Base-by-base conservation (phyloP, 2,888 invertebrate species). In the Cotesia congregata region DNA sequence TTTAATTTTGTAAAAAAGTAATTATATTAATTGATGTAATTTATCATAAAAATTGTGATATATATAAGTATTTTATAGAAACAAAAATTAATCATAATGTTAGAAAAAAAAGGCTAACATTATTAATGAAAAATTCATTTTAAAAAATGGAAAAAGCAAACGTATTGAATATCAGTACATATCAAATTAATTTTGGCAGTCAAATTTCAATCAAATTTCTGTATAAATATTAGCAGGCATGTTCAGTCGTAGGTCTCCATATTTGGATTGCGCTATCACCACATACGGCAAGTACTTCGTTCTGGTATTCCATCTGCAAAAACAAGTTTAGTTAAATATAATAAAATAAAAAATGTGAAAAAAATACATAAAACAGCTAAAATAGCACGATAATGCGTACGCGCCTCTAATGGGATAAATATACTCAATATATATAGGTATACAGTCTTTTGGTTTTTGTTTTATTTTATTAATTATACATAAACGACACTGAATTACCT, bases 251-350 rank as follows among this genome's bases (percentile, higher is more conserved):
- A 20, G 88, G 85, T 80, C 85, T 85, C 88, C 88, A 88, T 72
- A 88, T 82, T 81, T 86, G 83, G 65, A 88, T 83, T 68, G 83
- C 81, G 40, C 86, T 85, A 15, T 83, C 80, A 20, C 87, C 86
- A n/a, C 87, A 86, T 68, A 87, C 80, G 17, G 88, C 88, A 9
- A 88, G 84, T 74, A 88, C 84, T 12, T 84, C 85, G 67, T 88
- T 85, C 72, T 83, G 77, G 41, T 88, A 88, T 80, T 87, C 87
- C 78, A 85, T 87, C 88, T 88, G 70, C 75, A 60, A 67, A 73
- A 79, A 76, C 70, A n/a, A 77, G 67, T 67, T 59, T 59, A 70
- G 41, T 65, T 17, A 41, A n/a, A 41, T 2, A 65, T 17, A 30
- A n/a, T 12, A 17, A 17, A 17, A 17, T 17, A 17, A 17, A 17